A percentile compares a stretch with the other conserved stretches of the same genome.
Conservation (phyloP, 2,888 invertebrate species). For the Leptinotarsa peninsularis region DNA sequence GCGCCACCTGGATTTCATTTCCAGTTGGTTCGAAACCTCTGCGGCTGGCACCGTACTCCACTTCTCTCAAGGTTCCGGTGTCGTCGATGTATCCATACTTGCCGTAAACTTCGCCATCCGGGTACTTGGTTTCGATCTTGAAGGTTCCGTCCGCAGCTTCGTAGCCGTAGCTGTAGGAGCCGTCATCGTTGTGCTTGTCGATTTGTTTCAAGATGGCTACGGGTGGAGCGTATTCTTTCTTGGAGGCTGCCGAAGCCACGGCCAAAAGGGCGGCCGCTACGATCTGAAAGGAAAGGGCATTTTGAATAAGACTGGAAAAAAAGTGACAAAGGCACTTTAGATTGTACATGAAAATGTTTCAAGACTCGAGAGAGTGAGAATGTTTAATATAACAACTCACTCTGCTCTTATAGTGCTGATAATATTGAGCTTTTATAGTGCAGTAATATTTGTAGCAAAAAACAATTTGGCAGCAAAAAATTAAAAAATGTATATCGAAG, state of each 20-base stretch:
- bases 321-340: no score
- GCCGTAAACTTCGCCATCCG: constrained; percentile 86
- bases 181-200: constrained; percentile 87
- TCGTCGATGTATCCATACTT: constrained; percentile 92
- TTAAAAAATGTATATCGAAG: no score
- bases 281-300: constrained; percentile 54
- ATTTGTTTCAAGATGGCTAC: constrained; percentile 86
- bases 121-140: constrained; percentile 89
- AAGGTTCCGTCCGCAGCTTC: constrained; percentile 88
- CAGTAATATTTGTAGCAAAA: no score
- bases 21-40: constrained; percentile 87
- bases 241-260: constrained; percentile 60
- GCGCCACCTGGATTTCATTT: constrained; percentile 81
- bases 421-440: no score
- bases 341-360: no score
- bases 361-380: no score
- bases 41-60: constrained; percentile 87
- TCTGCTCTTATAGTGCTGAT: no score
- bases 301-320: no score
- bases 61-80: constrained; percentile 78
- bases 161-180: constrained; percentile 89
- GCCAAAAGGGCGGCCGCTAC: constrained; percentile 58
- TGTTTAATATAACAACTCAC: no score
- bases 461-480: no score
- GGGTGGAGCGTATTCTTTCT: constrained; percentile 76